Evolutionary conservation across 2,113 vertebrate species (phyloP).

Genomic region (Gadus macrocephalus): DNA sequence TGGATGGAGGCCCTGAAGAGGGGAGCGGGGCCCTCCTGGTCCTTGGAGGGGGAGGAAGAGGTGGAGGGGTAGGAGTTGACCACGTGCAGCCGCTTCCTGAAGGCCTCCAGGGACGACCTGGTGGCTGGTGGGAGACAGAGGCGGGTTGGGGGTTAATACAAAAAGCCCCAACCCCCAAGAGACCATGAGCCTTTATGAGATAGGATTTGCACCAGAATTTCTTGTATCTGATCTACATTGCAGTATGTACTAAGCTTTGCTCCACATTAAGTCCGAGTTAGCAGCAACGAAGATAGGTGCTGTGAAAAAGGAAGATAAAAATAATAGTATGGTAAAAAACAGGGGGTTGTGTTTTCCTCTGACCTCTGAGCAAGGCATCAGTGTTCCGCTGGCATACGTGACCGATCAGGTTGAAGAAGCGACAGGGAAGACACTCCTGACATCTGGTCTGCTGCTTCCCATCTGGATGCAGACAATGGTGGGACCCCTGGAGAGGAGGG

Average conservation of each 20-base stretch:
- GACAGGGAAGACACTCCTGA: slow-evolving; percentile 75
- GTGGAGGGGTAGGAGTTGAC: slow-evolving; percentile 42
- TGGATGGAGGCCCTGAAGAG: slow-evolving; percentile 74
- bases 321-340: neutral
- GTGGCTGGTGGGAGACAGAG: slow-evolving; percentile 58
- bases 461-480: slow-evolving; percentile 69
- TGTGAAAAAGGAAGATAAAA: neutral
- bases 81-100: slow-evolving; percentile 65
- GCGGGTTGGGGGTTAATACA: neutral
- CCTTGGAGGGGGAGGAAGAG: slow-evolving; percentile 26
- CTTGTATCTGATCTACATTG: too few species aligned
- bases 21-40: slow-evolving; percentile 49
- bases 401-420: slow-evolving; percentile 74
- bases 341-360: slow-evolving; percentile 19
- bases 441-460: slow-evolving; percentile 77
- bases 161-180: too few species aligned
- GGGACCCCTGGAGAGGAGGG: slow-evolving; percentile 60
- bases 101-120: slow-evolving; percentile 71
- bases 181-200: too few species aligned
- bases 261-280: too few species aligned
- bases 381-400: slow-evolving; percentile 79
- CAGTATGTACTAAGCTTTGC: too few species aligned
- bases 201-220: too few species aligned
- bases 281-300: neutral
- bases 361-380: slow-evolving; percentile 80